Evolutionary conservation across 2,888 invertebrate species (phyloP).

Genomic region (Anthrax anthrax): DNA sequence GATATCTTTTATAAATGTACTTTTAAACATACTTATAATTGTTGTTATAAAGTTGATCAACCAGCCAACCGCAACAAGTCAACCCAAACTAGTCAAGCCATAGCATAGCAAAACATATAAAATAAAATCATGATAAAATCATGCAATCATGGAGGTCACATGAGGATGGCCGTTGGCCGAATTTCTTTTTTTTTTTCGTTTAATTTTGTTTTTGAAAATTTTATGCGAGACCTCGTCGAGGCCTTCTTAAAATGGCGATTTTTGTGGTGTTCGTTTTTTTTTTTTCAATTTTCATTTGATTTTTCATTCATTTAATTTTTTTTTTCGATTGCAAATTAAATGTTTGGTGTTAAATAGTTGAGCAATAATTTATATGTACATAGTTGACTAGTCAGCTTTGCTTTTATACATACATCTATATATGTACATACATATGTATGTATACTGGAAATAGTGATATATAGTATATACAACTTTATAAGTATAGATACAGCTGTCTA

Average conservation of each 20-base stretch:
- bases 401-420: too few relatives aligned
- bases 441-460: too few relatives aligned
- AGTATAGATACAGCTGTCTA: too few relatives aligned
- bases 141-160: not conserved
- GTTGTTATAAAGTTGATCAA: too few relatives aligned
- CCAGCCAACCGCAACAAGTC: not conserved
- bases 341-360: not conserved
- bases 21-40: not conserved
- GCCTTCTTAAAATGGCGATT: not conserved
- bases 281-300: not conserved
- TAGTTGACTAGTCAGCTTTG: too few relatives aligned
- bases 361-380: too few relatives aligned
- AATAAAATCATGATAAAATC: not conserved
- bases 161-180: not conserved
- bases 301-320: too few relatives aligned
- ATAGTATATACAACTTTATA: too few relatives aligned
- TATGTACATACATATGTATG: too few relatives aligned
- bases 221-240: not conserved
- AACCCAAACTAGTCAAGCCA: not conserved
- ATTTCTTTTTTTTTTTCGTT: not conserved
- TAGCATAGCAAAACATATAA: not conserved
- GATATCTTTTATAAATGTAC: not conserved
- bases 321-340: not conserved
- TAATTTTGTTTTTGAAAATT: not conserved
- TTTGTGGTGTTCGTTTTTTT: not conserved